A percentile compares a stretch with the other conserved stretches of the same genome.
Evolutionary conservation across 2,113 vertebrate species (phyloP).

Genomic region (Hoplias malabaricus): DNA sequence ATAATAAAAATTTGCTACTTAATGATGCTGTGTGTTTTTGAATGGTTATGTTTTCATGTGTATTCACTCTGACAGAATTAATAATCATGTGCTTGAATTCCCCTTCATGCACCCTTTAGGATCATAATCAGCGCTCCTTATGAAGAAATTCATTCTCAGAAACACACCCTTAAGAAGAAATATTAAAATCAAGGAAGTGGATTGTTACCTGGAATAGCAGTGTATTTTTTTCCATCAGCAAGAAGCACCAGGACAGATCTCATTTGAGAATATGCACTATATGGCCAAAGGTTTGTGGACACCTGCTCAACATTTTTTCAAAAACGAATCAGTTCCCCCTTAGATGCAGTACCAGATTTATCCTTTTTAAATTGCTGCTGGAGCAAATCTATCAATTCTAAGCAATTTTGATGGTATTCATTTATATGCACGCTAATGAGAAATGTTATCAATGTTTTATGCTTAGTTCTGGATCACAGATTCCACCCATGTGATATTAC

Average conservation of each 20-base stretch:
- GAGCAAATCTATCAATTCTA: no score
- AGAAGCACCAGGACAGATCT: not conserved
- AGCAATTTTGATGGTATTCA: no score
- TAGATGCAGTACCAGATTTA: no score
- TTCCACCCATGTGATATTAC: no score
- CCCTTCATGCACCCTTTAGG: not conserved
- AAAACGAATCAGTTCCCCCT: no score
- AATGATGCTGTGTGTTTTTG: not conserved
- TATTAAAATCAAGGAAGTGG: no score
- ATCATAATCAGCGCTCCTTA: not conserved
- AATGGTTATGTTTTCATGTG: not conserved
- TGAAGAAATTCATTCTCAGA: not conserved
- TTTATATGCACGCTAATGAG: no score
- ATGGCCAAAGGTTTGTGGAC: not conserved
- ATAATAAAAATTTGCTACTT: no score
- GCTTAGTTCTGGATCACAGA: no score
- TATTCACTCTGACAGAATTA: not conserved
- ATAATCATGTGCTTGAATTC: not conserved
- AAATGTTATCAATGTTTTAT: no score
- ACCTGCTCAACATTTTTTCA: not conserved
- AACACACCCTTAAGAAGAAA: no score
- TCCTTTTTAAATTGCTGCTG: no score
- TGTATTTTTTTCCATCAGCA: not conserved
- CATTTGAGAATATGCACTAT: not conserved
- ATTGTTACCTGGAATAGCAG: not conserved